Percentiles rank a stretch among this genome's conserved stretches.
phyloP scores from a whole-genome alignment of 1,140 invertebrate species.

The Apis laboriosa region DNA sequence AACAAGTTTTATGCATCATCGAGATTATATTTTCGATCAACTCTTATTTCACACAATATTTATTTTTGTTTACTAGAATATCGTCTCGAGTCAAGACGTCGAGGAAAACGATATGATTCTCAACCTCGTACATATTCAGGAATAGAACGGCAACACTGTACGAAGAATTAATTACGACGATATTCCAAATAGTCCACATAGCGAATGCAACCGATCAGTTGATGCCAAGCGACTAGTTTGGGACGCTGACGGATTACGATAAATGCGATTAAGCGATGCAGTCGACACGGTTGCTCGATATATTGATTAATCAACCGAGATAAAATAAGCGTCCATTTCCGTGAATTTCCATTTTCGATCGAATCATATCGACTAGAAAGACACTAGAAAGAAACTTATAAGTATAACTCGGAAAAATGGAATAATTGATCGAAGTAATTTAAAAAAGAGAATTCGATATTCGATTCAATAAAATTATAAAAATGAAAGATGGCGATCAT shows the following conservation, averaged over 20 bases:
- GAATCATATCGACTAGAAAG: not conserved
- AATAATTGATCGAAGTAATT: not conserved
- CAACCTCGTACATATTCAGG: not conserved
- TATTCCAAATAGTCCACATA: conserved; percentile 11
- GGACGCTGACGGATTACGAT: conserved; percentile 43
- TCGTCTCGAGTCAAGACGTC: too few relatives aligned
- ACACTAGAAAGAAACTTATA: not conserved
- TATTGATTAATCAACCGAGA: conserved; percentile 23
- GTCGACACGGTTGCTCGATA: conserved; percentile 15
- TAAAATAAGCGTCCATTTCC: not conserved
- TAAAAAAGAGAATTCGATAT: not conserved
- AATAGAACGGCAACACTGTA: not conserved
- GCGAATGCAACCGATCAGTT: not conserved
- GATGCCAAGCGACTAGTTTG: conserved; percentile 5
- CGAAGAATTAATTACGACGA: conserved; percentile 28
- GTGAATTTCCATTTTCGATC: not conserved
- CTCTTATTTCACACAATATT: too few relatives aligned
- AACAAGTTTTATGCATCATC: too few relatives aligned
- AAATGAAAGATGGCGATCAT: too few relatives aligned
- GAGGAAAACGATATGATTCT: too few relatives aligned
- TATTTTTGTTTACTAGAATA: too few relatives aligned
- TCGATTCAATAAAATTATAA: not conserved
- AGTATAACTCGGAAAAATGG: not conserved
- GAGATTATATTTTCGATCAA: too few relatives aligned
- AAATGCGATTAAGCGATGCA: conserved; percentile 33